phyloP scores from a whole-genome alignment of 2,113 vertebrate species.

The Ptilonorhynchus violaceus region DNA sequence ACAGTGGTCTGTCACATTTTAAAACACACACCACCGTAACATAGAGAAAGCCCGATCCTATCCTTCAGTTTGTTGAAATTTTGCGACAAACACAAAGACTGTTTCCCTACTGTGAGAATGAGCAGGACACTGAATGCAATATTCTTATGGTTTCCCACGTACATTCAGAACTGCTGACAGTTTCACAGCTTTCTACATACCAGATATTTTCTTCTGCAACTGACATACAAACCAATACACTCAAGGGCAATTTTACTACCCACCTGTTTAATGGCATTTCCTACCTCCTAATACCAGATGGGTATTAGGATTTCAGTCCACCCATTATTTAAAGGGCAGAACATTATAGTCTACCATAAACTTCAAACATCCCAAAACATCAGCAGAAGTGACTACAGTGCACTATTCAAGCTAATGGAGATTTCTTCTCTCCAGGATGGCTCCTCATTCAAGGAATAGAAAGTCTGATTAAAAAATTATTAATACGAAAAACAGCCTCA shows the following conservation, averaged over 20 bases:
- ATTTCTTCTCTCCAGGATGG: neutral
- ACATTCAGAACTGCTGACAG: neutral
- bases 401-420: neutral
- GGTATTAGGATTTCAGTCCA: neutral
- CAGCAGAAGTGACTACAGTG: neutral
- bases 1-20: neutral
- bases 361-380: neutral
- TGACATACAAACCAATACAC: neutral
- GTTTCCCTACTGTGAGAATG: rapidly evolving
- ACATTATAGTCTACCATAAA: neutral
- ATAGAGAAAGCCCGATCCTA: neutral
- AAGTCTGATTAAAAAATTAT: neutral
- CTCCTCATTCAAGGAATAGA: neutral
- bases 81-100: neutral
- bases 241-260: neutral
- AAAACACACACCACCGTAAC: neutral
- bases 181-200: neutral
- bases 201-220: neutral
- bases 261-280: neutral
- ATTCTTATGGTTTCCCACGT: neutral
- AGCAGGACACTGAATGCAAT: neutral
- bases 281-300: neutral
- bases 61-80: neutral
- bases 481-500: neutral
- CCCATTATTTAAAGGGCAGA: neutral